Evolutionary conservation across 2,888 invertebrate species (phyloP).

Genomic region (Aphodius sticticus): DNA sequence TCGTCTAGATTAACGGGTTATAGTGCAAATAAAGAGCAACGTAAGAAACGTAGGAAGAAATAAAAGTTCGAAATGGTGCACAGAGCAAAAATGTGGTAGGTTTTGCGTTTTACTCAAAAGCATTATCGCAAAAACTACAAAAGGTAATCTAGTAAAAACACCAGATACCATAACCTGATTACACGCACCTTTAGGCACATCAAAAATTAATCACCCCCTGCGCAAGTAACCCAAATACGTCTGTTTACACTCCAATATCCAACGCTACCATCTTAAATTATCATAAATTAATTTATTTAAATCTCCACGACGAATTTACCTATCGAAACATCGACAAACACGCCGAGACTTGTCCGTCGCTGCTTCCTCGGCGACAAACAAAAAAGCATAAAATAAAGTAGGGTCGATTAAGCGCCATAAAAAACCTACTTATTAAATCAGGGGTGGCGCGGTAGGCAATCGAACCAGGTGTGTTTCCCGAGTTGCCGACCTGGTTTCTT

Average conservation of each 20-base stretch:
- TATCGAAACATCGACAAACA: constrained; percentile 41
- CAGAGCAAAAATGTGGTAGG: too few relatives aligned
- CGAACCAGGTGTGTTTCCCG: constrained; percentile 55
- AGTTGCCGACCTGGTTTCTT: constrained; percentile 57
- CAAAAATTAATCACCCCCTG: neutral
- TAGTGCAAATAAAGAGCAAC: too few relatives aligned
- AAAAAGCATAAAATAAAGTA: constrained; percentile 39
- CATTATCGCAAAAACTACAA: too few relatives aligned
- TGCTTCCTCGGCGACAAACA: constrained; percentile 12
- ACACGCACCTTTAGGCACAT: too few relatives aligned
- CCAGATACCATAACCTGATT: too few relatives aligned
- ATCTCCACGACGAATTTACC: constrained; percentile 38
- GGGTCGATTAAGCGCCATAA: constrained; percentile 42
- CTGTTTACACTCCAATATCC: neutral
- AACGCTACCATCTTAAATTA: neutral
- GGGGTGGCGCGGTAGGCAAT: constrained; percentile 37
- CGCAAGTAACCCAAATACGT: neutral
- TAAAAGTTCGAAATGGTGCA: too few relatives aligned
- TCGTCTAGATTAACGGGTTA: too few relatives aligned
- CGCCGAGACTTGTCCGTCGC: constrained; percentile 17
- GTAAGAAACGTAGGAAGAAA: too few relatives aligned
- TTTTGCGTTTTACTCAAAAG: too few relatives aligned
- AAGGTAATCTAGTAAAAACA: too few relatives aligned
- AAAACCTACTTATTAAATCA: constrained; percentile 45
- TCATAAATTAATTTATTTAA: constrained; percentile 10